These are phyloP conservation scores for Lagopus muta DNA, from an alignment of 2,113 vertebrate species.

Conservation along the genomic window DNA sequence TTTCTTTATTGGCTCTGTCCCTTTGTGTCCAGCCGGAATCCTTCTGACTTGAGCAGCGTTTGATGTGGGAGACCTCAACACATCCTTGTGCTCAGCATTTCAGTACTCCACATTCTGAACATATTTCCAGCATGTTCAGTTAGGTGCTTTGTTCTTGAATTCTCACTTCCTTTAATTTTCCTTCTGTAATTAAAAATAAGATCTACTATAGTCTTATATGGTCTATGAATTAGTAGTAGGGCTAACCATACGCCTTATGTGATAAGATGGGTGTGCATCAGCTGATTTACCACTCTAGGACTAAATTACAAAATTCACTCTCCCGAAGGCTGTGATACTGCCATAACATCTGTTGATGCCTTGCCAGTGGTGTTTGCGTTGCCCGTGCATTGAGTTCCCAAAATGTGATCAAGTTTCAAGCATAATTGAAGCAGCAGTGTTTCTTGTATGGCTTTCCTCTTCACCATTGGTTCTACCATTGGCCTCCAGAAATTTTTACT, in stretches of 20 bases:
- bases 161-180: neutral
- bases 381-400: fast-evolving
- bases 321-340: neutral
- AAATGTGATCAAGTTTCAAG: neutral
- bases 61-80: neutral
- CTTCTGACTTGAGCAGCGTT: neutral
- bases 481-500: neutral
- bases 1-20: neutral
- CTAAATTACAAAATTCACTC: neutral
- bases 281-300: fast-evolving
- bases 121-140: neutral
- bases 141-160: neutral
- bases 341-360: neutral
- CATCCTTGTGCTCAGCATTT: neutral
- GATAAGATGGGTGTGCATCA: neutral
- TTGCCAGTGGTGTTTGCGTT: neutral
- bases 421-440: neutral
- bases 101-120: neutral
- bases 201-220: neutral
- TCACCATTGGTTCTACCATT: neutral
- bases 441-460: neutral
- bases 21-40: neutral
- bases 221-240: neutral
- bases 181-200: neutral
- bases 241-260: neutral